phyloP scores from a whole-genome alignment of 1,140 invertebrate species.

The Bombyx mandarina region DNA sequence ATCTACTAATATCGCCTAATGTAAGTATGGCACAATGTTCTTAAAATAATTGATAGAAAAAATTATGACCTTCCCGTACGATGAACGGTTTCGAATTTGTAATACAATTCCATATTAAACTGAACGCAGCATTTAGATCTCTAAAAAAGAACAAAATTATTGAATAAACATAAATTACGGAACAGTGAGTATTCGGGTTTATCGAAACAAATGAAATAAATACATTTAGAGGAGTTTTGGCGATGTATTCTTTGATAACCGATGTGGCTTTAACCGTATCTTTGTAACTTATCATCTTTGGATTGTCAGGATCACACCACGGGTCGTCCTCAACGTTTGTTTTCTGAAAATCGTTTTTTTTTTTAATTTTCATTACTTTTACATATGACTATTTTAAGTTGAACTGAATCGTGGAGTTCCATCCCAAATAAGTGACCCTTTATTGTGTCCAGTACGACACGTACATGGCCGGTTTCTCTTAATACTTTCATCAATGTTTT shows the following conservation, averaged over 20 bases:
- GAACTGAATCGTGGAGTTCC: no score
- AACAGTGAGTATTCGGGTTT: slow-evolving; percentile 1
- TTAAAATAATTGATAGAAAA: background rate
- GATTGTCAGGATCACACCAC: slow-evolving; percentile 20
- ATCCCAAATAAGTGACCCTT: no score
- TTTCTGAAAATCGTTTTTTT: slow-evolving; percentile 13
- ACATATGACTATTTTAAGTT: no score
- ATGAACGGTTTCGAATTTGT: slow-evolving; percentile 25
- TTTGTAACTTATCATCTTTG: slow-evolving; percentile 20
- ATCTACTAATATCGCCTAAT: no score
- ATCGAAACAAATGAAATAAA: background rate
- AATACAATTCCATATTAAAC: slow-evolving; percentile 22
- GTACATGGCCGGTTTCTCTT: no score
- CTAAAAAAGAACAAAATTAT: slow-evolving; percentile 15
- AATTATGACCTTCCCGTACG: slow-evolving; percentile 24
- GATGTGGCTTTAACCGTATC: slow-evolving; percentile 18
- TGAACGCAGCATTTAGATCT: slow-evolving; percentile 15
- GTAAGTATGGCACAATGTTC: no score
- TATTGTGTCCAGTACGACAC: no score
- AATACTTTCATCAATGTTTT: no score
- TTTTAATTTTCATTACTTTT: background rate
- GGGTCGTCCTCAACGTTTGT: slow-evolving; percentile 18
- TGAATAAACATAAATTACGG: background rate
- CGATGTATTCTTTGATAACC: slow-evolving; percentile 12
- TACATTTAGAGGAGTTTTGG: slow-evolving; percentile 18